These are phyloP conservation scores for Chitala chitala DNA, from an alignment of 2,113 vertebrate species.

Conservation along the genomic window DNA sequence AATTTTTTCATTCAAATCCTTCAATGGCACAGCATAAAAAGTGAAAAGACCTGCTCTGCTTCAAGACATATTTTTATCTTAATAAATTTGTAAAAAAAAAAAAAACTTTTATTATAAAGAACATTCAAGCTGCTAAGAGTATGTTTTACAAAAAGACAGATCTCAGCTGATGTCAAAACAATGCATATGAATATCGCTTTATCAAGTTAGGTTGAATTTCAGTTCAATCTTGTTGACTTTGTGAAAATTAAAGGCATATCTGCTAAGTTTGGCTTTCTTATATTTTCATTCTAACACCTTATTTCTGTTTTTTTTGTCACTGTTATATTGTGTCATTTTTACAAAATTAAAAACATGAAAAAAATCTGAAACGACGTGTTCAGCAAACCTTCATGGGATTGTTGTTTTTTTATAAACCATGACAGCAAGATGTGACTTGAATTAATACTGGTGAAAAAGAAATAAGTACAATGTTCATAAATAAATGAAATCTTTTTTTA, in stretches of 20 bases:
- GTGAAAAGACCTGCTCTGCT: slow-evolving; percentile 29
- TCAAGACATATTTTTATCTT: slow-evolving; percentile 47
- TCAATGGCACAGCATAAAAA: slow-evolving; percentile 38
- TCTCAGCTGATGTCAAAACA: slow-evolving; percentile 45
- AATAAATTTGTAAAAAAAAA: slow-evolving; percentile 56
- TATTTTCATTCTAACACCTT: slow-evolving; percentile 47
- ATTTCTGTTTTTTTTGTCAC: slow-evolving; percentile 33
- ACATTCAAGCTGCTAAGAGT: slow-evolving; percentile 33
- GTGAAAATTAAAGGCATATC: slow-evolving; percentile 34
- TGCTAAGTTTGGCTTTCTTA: slow-evolving; percentile 46
- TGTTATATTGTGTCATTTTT: slow-evolving; percentile 48
- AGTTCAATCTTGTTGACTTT: slow-evolving; percentile 36
- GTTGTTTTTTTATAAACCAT: slow-evolving; percentile 38
- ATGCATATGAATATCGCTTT: slow-evolving; percentile 46
- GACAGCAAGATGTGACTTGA: slow-evolving; percentile 40
- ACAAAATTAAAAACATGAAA: slow-evolving; percentile 43
- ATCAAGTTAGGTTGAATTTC: slow-evolving; percentile 37
- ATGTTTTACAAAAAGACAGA: slow-evolving; percentile 45
- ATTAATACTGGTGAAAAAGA: slow-evolving; percentile 40
- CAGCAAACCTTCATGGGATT: slow-evolving; percentile 29
- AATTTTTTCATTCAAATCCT: slow-evolving; percentile 22
- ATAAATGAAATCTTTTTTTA: slow-evolving; percentile 57
- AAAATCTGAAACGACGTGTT: slow-evolving; percentile 38
- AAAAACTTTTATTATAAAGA: slow-evolving; percentile 52
- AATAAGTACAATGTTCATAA: slow-evolving; percentile 45